phyloP scores from a whole-genome alignment of 2,113 vertebrate genomes.

The Nothobranchius furzeri region DNA sequence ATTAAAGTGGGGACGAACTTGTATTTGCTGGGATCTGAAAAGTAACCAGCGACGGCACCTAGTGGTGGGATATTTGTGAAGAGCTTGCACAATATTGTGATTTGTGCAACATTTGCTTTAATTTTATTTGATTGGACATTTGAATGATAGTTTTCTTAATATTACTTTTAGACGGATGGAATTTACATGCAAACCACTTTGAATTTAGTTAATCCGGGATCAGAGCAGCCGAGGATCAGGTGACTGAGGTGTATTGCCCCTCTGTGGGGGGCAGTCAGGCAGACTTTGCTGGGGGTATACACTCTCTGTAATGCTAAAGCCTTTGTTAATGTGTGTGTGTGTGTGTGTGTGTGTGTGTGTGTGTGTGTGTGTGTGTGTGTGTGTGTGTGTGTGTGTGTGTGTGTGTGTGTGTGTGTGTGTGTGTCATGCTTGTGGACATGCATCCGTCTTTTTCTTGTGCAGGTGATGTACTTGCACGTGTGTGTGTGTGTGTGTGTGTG shows the following conservation, averaged over 20 bases:
- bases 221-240: constrained; percentile 61
- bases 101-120: not conserved
- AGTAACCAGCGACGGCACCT: constrained; percentile 72
- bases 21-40: constrained; percentile 10
- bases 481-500: no score
- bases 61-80: constrained; percentile 52
- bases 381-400: constrained; percentile 4
- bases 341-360: constrained; percentile 31
- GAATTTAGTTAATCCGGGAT: constrained; percentile 39
- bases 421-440: no score
- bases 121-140: not conserved
- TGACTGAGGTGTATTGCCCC: constrained; percentile 65
- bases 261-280: constrained; percentile 67
- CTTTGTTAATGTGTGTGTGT: constrained; percentile 75
- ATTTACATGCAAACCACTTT: no score
- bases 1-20: not conserved
- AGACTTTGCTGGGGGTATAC: constrained; percentile 62
- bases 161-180: not conserved
- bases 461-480: no score
- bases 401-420: constrained; percentile 16
- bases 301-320: constrained; percentile 56
- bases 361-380: constrained; percentile 49
- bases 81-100: not conserved
- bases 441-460: no score
- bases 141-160: not conserved